These are phyloP conservation scores for Calameuta pallipes DNA, from an alignment of 2,888 invertebrate species.

Conservation along the genomic window DNA sequence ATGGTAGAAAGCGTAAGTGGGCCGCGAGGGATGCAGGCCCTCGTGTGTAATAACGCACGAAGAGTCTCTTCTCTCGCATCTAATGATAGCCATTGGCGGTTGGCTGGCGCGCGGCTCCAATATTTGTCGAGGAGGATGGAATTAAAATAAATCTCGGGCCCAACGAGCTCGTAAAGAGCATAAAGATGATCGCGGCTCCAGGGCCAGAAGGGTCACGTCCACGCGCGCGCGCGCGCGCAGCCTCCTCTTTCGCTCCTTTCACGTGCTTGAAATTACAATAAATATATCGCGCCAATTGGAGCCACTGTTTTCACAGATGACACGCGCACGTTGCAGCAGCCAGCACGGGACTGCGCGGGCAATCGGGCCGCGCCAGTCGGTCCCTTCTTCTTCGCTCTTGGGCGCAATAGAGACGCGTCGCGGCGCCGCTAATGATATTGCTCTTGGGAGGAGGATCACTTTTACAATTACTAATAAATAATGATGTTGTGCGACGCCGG, in stretches of 20 bases:
- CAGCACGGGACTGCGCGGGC: not conserved
- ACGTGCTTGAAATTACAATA: conserved; percentile 61
- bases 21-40: too few species aligned
- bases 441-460: conserved; percentile 47
- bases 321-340: conserved; percentile 28
- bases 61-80: not conserved
- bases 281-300: conserved; percentile 54
- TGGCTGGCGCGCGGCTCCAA: not conserved
- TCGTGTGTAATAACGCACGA: not conserved
- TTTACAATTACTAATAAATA: conserved; percentile 58
- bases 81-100: not conserved
- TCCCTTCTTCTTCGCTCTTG: too few species aligned
- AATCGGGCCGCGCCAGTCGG: not conserved
- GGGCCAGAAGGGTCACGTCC: not conserved
- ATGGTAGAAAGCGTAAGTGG: not conserved
- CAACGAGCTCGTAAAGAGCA: conserved; percentile 43
- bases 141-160: conserved; percentile 38
- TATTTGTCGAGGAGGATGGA: conserved; percentile 16
- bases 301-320: conserved; percentile 63
- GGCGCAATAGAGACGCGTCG: too few species aligned
- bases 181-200: conserved; percentile 17
- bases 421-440: conserved; percentile 57
- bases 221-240: conserved; percentile 1
- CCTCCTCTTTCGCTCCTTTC: conserved; percentile 30
- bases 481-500: conserved; percentile 28